Percentiles rank a stretch among this genome's conserved stretches.
Evolutionary conservation across 2,888 invertebrate species (phyloP).

Genomic region (Trachelus iudaicus): DNA sequence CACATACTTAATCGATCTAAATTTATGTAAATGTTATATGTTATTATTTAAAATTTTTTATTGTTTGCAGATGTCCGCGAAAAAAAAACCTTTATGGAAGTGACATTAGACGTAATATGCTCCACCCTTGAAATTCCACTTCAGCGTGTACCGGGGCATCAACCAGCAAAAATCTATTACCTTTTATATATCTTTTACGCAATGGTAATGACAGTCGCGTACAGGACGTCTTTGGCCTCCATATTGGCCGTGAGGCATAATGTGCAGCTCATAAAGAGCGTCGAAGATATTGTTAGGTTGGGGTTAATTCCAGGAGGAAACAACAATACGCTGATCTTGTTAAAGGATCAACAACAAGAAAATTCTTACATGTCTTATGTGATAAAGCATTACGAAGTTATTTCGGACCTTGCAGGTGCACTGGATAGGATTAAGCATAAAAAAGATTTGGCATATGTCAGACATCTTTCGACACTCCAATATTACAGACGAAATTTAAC

Average conservation of each 20-base stretch:
- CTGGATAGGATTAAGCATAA: not conserved
- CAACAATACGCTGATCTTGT: not conserved
- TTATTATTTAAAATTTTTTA: not conserved
- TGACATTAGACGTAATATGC: not conserved
- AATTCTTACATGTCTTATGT: not conserved
- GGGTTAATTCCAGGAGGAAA: not conserved
- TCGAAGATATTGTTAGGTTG: not conserved
- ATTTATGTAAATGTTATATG: too few species aligned
- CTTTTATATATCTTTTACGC: not conserved
- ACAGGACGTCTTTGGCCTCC: not conserved
- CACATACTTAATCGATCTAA: not conserved
- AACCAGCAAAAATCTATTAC: not conserved
- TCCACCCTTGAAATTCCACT: not conserved
- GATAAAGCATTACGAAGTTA: not conserved
- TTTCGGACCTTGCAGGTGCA: not conserved
- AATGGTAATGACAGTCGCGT: not conserved
- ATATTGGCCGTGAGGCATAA: not conserved
- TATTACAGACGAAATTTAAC: not conserved
- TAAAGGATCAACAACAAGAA: not conserved
- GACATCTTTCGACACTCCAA: not conserved
- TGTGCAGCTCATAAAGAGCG: not conserved
- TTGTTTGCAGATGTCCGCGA: not conserved
- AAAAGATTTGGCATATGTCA: not conserved
- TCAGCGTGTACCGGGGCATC: not conserved
- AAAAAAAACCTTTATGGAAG: not conserved